A percentile compares a stretch with the other conserved stretches of the same genome.
phyloP scores from a whole-genome alignment of 1,140 invertebrate genomes.

The Metopolophium dirhodum region DNA sequence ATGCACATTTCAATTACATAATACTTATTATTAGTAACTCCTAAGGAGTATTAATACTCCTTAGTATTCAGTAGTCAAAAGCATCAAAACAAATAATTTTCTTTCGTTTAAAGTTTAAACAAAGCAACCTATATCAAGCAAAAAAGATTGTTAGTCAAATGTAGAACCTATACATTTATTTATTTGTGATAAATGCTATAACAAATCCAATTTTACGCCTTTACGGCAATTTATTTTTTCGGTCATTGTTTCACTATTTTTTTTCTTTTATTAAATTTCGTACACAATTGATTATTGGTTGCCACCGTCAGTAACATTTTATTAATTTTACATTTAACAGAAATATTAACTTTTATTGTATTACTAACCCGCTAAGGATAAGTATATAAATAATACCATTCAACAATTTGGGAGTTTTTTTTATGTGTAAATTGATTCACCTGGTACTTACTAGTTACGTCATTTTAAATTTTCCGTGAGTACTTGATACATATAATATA shows the following conservation, averaged over 20 bases:
- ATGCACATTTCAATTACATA: not conserved
- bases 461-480: not conserved
- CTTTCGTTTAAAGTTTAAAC: not conserved
- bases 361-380: too few species aligned
- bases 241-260: not conserved
- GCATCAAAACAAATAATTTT: not conserved
- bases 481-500: not conserved
- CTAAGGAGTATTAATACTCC: too few species aligned
- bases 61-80: not conserved
- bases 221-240: not conserved
- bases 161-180: not conserved
- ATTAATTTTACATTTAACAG: too few species aligned
- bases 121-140: not conserved
- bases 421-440: not conserved
- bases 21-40: too few species aligned
- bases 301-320: too few species aligned
- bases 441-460: not conserved
- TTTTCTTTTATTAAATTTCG: not conserved
- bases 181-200: not conserved
- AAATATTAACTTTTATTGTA: too few species aligned
- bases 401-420: too few species aligned
- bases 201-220: not conserved
- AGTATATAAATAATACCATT: too few species aligned
- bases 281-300: too few species aligned
- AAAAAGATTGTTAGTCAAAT: not conserved